A percentile compares a stretch with the other conserved stretches of the same genome.
Evolutionary conservation across 2,888 invertebrate genomes (phyloP).

Genomic region (Galerucella pusilla): DNA sequence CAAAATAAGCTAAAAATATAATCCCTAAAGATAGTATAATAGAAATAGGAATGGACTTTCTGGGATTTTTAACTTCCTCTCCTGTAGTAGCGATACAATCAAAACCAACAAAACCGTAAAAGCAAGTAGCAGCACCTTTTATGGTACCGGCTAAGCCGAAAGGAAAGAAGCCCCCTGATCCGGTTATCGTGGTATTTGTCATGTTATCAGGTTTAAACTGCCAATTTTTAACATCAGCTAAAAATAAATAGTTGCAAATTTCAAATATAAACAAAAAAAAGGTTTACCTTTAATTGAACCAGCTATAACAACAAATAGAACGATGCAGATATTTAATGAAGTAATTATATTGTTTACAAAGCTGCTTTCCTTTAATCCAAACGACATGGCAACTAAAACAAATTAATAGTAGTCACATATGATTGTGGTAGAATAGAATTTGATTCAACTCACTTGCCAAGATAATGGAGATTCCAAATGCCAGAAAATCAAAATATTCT

Average conservation of each 20-base stretch:
- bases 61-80: constrained; percentile 90
- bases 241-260: constrained; percentile 19
- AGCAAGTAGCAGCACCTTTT: constrained; percentile 84
- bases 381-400: constrained; percentile 75
- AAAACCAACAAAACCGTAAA: constrained; percentile 94
- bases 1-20: constrained; percentile 90
- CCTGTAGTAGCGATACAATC: constrained; percentile 90
- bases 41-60: constrained; percentile 86
- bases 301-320: constrained; percentile 83
- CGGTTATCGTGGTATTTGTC: constrained; percentile 58
- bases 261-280: background rate
- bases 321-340: constrained; percentile 81
- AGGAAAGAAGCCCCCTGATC: constrained; percentile 85
- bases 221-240: constrained; percentile 45
- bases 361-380: constrained; percentile 91
- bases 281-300: constrained; percentile 77
- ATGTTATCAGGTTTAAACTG: constrained; percentile 23
- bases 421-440: background rate
- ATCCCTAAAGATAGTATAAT: constrained; percentile 84
- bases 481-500: constrained; percentile 80
- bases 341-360: constrained; percentile 89
- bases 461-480: constrained; percentile 76
- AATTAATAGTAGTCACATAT: background rate
- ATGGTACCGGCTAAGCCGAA: constrained; percentile 84
- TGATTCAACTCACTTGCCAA: constrained; percentile 71